Base-by-base conservation (phyloP, 37 sponge, comb jelly and placozoan genomes). In the Spongilla lacustris region DNA sequence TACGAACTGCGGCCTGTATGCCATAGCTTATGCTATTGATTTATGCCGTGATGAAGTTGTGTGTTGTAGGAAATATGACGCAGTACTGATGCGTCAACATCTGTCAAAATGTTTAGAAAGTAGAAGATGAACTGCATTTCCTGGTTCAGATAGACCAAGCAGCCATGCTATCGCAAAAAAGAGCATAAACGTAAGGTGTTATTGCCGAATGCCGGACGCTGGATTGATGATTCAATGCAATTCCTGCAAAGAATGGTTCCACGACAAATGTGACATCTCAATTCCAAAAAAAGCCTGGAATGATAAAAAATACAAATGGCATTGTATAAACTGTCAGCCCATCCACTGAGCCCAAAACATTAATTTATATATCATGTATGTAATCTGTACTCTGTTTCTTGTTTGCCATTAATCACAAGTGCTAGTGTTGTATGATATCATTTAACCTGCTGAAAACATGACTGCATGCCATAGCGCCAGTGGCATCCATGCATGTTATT, bases 81-180 rank as follows among this genome's bases (percentile, higher is more conserved):
- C 58, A 58, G 58, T 58, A 58, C 58, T 58, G 58, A 58, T 58
- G 58, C 58, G 58, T 58, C 58, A 58, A 58, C 58, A 58, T 58
- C 58, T 58, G 58, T 58, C 58, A 58, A 58, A 58, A 58, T 58
- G 58, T 58, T 58, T 58, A 58, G 58, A 58, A 58, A 58, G 58
- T 58, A 58, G 58, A 58, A 58, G 58, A 58, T 19, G 4, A 58
- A 58, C 58, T 19, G 58, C 58, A 58, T 58, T 58, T 19, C 58
- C 58, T 17, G 21, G 58, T 58, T 58, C 58, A 17, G 58, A 58
- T 58, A 58, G 58, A 58, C 21, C 58, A 58, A 58, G 58, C 58
- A 58, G 58, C 11, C 21, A 17, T 58, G 58, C 11, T 58, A 58
- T 58, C 14, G 58, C 58, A 58, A 58, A 58, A 58, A 58, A 58